Evolutionary conservation across 1,140 invertebrate genomes (phyloP).

Genomic region (Aphis gossypii): DNA sequence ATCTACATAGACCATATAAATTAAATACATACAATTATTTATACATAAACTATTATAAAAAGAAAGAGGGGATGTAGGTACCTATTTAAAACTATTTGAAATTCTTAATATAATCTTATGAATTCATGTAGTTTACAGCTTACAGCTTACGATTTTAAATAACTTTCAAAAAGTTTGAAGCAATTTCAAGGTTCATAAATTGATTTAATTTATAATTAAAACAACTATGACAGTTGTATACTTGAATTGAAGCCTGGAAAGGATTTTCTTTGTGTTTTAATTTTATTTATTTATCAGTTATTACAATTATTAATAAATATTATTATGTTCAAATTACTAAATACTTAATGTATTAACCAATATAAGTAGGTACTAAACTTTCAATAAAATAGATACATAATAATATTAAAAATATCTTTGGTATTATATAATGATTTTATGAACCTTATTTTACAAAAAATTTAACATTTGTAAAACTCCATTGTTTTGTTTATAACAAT

Average conservation of each 20-base stretch:
- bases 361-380: background rate
- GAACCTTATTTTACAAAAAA: background rate
- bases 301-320: background rate
- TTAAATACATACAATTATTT: background rate
- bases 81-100: background rate
- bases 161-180: background rate
- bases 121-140: background rate
- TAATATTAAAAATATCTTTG: background rate
- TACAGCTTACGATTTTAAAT: background rate
- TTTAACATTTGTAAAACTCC: background rate
- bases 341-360: background rate
- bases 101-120: background rate
- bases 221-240: background rate
- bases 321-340: background rate
- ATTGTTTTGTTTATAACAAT: background rate
- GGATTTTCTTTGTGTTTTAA: background rate
- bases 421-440: background rate
- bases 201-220: conserved; percentile 11
- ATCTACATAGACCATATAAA: background rate
- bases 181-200: background rate
- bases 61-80: background rate
- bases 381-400: background rate
- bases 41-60: background rate
- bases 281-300: background rate
- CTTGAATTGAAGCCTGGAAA: background rate